Evolutionary conservation across 2,797 vertebrate species (phyloP), one percentile per base, ranked within the genome.

Genomic region (Argya squamiceps): DNA sequence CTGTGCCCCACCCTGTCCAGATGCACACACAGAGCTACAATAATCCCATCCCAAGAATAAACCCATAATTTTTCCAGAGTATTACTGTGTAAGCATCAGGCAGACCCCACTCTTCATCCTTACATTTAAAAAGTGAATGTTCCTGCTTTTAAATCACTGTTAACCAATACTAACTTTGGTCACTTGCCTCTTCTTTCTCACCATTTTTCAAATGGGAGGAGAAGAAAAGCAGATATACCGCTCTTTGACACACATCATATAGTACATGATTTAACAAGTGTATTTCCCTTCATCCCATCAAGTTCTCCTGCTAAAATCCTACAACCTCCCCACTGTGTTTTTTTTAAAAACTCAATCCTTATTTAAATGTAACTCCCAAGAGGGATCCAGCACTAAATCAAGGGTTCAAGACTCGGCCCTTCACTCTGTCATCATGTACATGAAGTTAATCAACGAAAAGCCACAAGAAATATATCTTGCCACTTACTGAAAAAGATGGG

Each of bases 21-120:
- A 29, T 34, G 56, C 1, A 0, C 0, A 2, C 17, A 29, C 12
- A 15, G 44, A 69, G 29, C 36, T 8, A 2, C 15, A 75, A 22
- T 3, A 17, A 77, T 3, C 32, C n/a, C 64, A 46, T 2, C 20
- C 23, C 19, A 53, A 12, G 39, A 62, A 62, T 0, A 82, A 50
- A 23, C 6, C 6, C 43, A 30, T 27, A 32, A 4, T 16, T 34
- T 4, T 29, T 32, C 32, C 77, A 22, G 10, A 27, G 59, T 3
- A 39, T 24, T 32, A 7, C 34, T 13, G 11, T 4, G 10, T 5
- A 4, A 60, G 34, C n/a, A 43, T 6, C 39, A 64, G 60, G 30
- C 36, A 82, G 27, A 8, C 24, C 15, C 36, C 6, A 2, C 17
- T 27, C 60, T 15, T 44, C 3, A 79, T 5, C 52, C 24, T 18